phyloP scores from a whole-genome alignment of 1,140 invertebrate genomes.

The Anoplophora glabripennis region DNA sequence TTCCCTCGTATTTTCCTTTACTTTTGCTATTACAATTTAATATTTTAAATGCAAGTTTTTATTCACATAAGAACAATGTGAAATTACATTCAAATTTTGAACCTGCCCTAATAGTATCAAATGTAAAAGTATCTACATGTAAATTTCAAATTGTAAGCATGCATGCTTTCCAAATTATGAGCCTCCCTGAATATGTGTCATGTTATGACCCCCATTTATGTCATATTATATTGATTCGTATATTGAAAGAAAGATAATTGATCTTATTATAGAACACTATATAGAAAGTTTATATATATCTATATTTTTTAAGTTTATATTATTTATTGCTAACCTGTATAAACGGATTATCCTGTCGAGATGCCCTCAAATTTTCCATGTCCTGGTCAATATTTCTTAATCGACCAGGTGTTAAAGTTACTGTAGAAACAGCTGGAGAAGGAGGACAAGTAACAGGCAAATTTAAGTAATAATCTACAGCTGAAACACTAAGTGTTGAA shows the following conservation, averaged over 20 bases:
- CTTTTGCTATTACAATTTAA: too few species aligned
- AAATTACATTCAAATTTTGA: too few species aligned
- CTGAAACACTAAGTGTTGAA: constrained; percentile 45
- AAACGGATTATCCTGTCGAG: constrained; percentile 79
- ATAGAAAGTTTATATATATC: neutral
- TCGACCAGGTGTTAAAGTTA: constrained; percentile 68
- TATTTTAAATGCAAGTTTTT: too few species aligned
- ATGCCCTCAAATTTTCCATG: constrained; percentile 75
- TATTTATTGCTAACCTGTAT: constrained; percentile 57
- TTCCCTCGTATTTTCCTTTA: too few species aligned
- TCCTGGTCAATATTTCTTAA: constrained; percentile 77
- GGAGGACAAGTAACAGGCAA: constrained; percentile 41
- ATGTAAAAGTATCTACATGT: too few species aligned
- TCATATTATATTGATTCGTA: neutral
- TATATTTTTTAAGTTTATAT: neutral
- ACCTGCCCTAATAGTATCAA: too few species aligned
- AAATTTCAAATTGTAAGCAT: too few species aligned
- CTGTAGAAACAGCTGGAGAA: constrained; percentile 53
- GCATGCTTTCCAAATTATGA: too few species aligned
- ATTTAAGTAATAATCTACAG: constrained; percentile 44
- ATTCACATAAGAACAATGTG: too few species aligned
- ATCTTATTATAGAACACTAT: neutral
- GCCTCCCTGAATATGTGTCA: too few species aligned
- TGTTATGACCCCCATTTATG: too few species aligned
- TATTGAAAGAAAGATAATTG: neutral